phyloP scores from a whole-genome alignment of 2,113 vertebrate species.

The Tenebrosternarchus preto region DNA sequence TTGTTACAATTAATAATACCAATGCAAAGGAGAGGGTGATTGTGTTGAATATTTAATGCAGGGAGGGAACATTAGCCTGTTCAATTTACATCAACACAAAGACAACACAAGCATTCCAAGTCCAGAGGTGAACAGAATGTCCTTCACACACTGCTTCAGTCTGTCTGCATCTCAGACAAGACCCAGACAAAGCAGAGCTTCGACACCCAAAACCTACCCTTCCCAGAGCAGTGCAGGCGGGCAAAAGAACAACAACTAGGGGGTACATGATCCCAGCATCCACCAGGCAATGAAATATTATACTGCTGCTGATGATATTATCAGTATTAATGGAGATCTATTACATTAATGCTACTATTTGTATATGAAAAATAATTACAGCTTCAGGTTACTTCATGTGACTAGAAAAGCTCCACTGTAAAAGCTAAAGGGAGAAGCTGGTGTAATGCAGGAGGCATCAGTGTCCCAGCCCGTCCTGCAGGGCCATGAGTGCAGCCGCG shows the following conservation, averaged over 20 bases:
- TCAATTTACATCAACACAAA: conserved; percentile 79
- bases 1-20: conserved; percentile 76
- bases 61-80: conserved; percentile 72
- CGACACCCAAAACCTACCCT: conserved; percentile 53
- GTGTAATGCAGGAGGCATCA: conserved; percentile 87
- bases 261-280: not conserved
- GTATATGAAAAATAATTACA: not conserved
- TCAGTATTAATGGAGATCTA: not conserved
- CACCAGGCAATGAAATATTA: conserved; percentile 14
- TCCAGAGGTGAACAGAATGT: conserved; percentile 73
- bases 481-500: too few species aligned
- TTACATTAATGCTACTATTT: not conserved
- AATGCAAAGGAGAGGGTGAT: conserved; percentile 77
- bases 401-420: not conserved
- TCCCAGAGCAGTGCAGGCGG: conserved; percentile 29
- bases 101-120: conserved; percentile 67
- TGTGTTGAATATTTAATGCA: conserved; percentile 79
- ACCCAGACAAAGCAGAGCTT: conserved; percentile 65
- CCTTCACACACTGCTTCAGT: conserved; percentile 66
- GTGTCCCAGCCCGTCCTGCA: conserved; percentile 74
- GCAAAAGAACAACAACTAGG: too few species aligned
- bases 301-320: not conserved
- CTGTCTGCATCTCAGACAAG: conserved; percentile 61
- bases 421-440: conserved; percentile 76
- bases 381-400: not conserved